Evolutionary conservation across 2,797 vertebrate species (phyloP), one percentile per base, ranked within the genome.

Genomic region (Delichon dasypus): DNA sequence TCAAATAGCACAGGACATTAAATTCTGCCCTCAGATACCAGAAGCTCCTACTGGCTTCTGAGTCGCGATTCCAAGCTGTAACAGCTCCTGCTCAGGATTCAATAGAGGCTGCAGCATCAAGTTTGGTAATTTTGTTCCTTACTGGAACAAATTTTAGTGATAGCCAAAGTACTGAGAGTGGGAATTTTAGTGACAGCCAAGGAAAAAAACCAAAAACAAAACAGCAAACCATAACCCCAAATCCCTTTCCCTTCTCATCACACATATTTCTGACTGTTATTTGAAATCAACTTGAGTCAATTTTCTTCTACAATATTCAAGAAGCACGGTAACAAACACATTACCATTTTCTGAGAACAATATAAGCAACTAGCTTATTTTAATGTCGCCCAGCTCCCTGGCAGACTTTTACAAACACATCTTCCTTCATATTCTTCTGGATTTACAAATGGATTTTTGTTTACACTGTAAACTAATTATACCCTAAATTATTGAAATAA

Each of bases 401-500:
- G 67, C 58, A 72, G 57, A 9, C n/a, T 66, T 85, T 84, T 74
- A 67, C 65, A 89, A 95, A 78, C 10, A 80, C 26, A 17, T 66
- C 74, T 65, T 50, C 55, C 80, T 79, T 92, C 71, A 36, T 85
- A 25, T 61, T 94, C 77, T 75, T 53, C 30, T 32, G 60, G 68
- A 76, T 89, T 94, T 91, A 82, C 55, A 88, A 93, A 92, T 73
- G 55, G 61, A 55, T 64, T 90, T 92, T 73, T 88, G 67, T 86
- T 81, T 71, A 88, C 60, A 58, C 53, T 78, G 54, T 29, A n/a
- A 91, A 76, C 45, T 90, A 86, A 93, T 95, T 84, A 62, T 82
- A 84, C 77, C 32, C 66, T 61, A 88, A 85, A 77, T 81, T 81
- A 91, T 95, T 95, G 95, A 96, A 92, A 92, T 89, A 82, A 94